Evolutionary conservation across 2,797 vertebrate genomes (phyloP), one percentile per base, ranked within the genome.

Genomic region (Micropoecilia bifurca): DNA sequence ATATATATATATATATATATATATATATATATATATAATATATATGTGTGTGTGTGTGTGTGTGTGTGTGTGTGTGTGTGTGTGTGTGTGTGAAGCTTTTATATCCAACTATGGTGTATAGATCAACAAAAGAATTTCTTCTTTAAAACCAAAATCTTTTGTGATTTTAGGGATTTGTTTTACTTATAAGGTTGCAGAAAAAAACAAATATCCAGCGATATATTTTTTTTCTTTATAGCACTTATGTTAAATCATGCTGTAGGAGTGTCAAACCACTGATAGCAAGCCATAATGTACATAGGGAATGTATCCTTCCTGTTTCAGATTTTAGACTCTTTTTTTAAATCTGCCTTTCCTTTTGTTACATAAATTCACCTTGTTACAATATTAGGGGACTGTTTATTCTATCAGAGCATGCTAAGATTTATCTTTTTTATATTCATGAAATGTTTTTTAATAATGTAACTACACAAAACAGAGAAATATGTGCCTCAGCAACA

Each of bases 401-500:
- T 78, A 75, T 82, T 82, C 68, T 77, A 78, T 84, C 78, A 83
- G 16, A 75, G 43, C 43, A 80, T 80, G 30, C 59, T 80, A 25
- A 76, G 3, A 75, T 85, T 87, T 86, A 8, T 82, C 46, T 46
- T 90, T 90, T 92, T 93, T 91, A 72, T 63, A 80, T 75, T 30
- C 4, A 41, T 74, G 18, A 73, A 68, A 75, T 6, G 2, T 22
- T 25, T 77, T 72, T 82, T 55, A 30, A 77, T 88, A 85, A 82
- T 83, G 13, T 68, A 83, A 74, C 61, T 55, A 76, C 69, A 78
- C 36, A 83, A 85, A 73, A 81, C 71, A 76, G 72, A 89, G 28
- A 77, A 91, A 88, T 3, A 94, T 90, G 94, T 95, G 94, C 94
- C 94, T 95, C 90, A 83, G 87, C 78, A 85, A 85, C 84, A 86